Conservation (phyloP, 2,797 vertebrate species). For the Lagorchestes hirsutus region DNA sequence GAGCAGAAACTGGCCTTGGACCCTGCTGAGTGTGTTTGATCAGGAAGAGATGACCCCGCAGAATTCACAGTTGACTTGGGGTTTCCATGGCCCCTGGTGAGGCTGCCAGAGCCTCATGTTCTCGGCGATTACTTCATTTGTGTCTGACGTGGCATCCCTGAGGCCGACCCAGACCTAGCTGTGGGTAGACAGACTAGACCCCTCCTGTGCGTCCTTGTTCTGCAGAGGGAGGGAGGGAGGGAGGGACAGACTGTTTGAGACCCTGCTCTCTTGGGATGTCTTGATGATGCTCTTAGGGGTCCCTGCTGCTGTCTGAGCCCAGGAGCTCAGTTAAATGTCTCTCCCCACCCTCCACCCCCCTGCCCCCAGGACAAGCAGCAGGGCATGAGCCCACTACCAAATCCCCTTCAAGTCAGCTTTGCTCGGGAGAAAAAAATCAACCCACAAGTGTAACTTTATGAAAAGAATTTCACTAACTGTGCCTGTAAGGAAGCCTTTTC, state of each 20-base stretch:
- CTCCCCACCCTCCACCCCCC: too few relatives aligned
- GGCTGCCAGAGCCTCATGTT: fast-evolving
- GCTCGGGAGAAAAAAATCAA: background rate
- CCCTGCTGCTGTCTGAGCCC: background rate
- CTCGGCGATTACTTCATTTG: background rate
- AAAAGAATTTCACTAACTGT: background rate
- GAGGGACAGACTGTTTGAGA: too few relatives aligned
- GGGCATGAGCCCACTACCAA: background rate
- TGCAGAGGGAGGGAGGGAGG: too few relatives aligned
- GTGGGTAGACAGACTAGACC: background rate
- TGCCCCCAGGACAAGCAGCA: background rate
- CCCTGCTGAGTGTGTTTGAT: background rate
- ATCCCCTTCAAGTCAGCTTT: background rate
- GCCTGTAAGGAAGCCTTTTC: background rate
- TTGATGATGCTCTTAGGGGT: background rate
- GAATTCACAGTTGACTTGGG: background rate
- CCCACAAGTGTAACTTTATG: background rate
- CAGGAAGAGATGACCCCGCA: background rate
- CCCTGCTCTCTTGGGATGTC: background rate
- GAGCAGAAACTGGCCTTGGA: background rate
- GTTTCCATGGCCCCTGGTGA: background rate
- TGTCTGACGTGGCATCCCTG: fast-evolving
- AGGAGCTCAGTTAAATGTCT: background rate
- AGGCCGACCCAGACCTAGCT: background rate
- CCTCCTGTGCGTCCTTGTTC: background rate